Evolutionary conservation across 2,797 vertebrate genomes (phyloP).

Genomic region (Podarcis lilfordi): DNA sequence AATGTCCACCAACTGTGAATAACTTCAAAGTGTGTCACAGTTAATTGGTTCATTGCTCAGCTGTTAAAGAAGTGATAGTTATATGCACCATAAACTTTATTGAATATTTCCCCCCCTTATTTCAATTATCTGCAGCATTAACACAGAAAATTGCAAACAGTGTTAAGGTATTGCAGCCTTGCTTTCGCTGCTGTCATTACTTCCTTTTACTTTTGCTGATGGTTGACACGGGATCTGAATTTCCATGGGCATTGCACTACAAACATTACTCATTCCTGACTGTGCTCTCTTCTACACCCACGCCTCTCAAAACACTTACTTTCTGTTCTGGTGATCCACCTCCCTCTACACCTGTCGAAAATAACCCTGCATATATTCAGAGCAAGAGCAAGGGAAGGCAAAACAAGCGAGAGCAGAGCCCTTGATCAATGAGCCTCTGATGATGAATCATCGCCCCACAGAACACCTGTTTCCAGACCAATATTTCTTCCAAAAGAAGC

Average conservation of each 20-base stretch:
- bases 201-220: not conserved
- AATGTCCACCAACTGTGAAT: conserved; percentile 2
- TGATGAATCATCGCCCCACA: conserved; percentile 21
- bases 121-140: conserved; percentile 24
- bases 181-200: conserved; percentile 2
- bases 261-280: not conserved
- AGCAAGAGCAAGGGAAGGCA: not conserved
- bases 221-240: not conserved
- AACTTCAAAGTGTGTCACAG: conserved; percentile 19
- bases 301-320: not conserved
- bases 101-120: conserved; percentile 7
- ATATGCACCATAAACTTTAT: conserved; percentile 12
- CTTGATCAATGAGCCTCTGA: not conserved
- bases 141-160: conserved; percentile 27
- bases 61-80: not conserved
- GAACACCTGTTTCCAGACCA: conserved; percentile 30
- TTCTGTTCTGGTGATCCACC: not conserved
- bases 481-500: conserved; percentile 5
- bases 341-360: rapidly evolving
- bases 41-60: not conserved
- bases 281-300: not conserved
- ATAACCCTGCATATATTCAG: not conserved
- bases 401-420: not conserved
- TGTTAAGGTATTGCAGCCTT: conserved; percentile 28
- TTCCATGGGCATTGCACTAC: not conserved